These are phyloP conservation scores for Rissa tridactyla DNA, from an alignment of 2,113 vertebrate genomes.

Conservation along the genomic window DNA sequence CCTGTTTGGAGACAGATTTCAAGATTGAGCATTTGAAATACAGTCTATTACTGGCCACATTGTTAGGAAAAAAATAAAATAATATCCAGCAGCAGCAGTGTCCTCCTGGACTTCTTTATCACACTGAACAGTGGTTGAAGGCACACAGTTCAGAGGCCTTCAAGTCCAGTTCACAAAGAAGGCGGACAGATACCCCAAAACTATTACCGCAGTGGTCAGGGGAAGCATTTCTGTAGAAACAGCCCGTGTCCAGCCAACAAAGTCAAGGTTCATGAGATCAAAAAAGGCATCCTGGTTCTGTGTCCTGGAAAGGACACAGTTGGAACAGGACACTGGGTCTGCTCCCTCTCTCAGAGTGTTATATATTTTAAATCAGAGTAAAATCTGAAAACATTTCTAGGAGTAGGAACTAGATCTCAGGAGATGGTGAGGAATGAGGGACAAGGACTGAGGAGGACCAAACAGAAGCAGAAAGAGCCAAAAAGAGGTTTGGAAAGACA, in stretches of 20 bases:
- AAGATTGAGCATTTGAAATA: not conserved
- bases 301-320: not conserved
- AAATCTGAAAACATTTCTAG: not conserved
- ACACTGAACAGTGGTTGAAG: not conserved
- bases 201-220: not conserved
- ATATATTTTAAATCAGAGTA: not conserved
- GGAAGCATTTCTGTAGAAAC: not conserved
- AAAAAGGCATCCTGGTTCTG: not conserved
- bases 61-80: not conserved
- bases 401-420: not conserved
- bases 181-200: fast-evolving
- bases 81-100: not conserved
- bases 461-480: not conserved
- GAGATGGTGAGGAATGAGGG: not conserved
- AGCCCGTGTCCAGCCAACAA: not conserved
- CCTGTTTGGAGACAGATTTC: not conserved
- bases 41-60: not conserved
- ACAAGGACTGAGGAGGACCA: not conserved
- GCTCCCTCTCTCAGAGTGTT: not conserved
- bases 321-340: not conserved
- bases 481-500: not conserved
- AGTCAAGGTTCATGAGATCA: not conserved
- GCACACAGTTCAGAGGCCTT: not conserved
- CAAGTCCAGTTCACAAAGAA: not conserved
- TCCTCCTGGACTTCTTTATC: not conserved